Evolutionary conservation across 2,113 vertebrate genomes (phyloP).

Genomic region (Oncorhynchus keta): DNA sequence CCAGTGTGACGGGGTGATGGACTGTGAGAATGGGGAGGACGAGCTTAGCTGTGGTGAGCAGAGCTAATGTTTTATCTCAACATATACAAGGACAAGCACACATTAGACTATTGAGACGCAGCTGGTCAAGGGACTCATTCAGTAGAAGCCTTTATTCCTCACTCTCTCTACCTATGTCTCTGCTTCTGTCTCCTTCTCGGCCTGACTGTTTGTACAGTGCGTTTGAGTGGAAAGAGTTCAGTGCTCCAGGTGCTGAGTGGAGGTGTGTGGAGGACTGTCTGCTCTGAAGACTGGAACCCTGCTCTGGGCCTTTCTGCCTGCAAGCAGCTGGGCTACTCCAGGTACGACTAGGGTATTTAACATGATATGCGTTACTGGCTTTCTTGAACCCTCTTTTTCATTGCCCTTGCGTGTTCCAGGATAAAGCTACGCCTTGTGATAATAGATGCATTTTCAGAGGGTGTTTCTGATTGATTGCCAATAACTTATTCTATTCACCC

Average conservation of each 20-base stretch:
- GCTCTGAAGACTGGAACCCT: slow-evolving; percentile 72
- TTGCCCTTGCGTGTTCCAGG: too few species aligned
- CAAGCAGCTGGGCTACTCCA: slow-evolving; percentile 75
- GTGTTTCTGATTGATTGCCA: neutral
- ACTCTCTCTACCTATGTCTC: neutral
- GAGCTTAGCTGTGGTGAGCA: slow-evolving; percentile 75
- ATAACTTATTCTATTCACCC: neutral
- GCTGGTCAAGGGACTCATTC: too few species aligned
- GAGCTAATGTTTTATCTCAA: too few species aligned
- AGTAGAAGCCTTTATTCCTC: neutral
- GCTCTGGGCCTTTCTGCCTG: slow-evolving; percentile 66
- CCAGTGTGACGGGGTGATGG: slow-evolving; percentile 67
- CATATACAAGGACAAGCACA: too few species aligned
- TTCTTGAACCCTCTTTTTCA: too few species aligned
- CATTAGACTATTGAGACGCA: too few species aligned
- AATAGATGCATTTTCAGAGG: too few species aligned
- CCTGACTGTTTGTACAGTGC: slow-evolving; percentile 54
- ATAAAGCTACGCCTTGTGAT: too few species aligned
- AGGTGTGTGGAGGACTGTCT: slow-evolving; percentile 73
- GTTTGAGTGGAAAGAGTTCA: slow-evolving; percentile 71
- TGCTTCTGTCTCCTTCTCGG: neutral
- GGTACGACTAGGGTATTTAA: slow-evolving; percentile 39
- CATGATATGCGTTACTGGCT: too few species aligned
- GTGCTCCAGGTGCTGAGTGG: slow-evolving; percentile 72
- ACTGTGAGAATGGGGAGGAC: slow-evolving; percentile 73